Evolutionary conservation across 1,140 invertebrate genomes (phyloP).

Genomic region (Pseudobourletiella spinata): DNA sequence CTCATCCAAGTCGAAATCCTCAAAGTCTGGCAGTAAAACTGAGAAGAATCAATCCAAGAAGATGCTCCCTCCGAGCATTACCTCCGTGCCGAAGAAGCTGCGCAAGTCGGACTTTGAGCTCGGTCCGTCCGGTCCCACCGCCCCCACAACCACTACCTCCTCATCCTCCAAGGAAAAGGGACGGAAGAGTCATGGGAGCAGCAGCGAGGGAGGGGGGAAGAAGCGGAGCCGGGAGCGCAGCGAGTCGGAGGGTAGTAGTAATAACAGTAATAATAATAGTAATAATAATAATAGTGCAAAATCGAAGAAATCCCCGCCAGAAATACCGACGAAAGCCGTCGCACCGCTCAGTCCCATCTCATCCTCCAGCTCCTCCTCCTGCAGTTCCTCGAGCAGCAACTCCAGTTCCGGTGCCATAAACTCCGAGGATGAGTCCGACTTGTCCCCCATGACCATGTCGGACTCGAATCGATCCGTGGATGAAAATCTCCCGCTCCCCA

Average conservation of each 20-base stretch:
- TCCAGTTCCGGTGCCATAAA: conserved; percentile 15
- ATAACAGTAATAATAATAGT: background rate
- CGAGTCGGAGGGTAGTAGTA: background rate
- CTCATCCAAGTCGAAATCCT: conserved; percentile 12
- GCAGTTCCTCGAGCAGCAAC: background rate
- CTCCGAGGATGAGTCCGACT: conserved; percentile 24
- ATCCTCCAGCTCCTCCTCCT: conserved; percentile 25
- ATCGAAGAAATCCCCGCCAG: background rate
- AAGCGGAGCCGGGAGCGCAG: background rate
- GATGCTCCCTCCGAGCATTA: conserved; percentile 32
- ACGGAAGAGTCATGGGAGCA: background rate
- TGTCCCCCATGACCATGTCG: background rate
- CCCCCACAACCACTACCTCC: conserved; percentile 5
- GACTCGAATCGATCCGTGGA: conserved; percentile 2
- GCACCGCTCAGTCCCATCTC: conserved; percentile 29
- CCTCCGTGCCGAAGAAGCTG: conserved; percentile 34
- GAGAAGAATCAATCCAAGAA: conserved; percentile 27
- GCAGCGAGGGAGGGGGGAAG: background rate
- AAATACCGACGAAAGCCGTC: background rate
- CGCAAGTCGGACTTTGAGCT: conserved; percentile 25
- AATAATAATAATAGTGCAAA: background rate
- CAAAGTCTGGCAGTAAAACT: conserved; percentile 18
- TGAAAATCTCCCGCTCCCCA: background rate
- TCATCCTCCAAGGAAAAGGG: background rate
- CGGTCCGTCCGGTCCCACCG: background rate